These are phyloP conservation scores for Chlorospingus flavigularis DNA, from an alignment of 2,797 vertebrate genomes.

Conservation along the genomic window DNA sequence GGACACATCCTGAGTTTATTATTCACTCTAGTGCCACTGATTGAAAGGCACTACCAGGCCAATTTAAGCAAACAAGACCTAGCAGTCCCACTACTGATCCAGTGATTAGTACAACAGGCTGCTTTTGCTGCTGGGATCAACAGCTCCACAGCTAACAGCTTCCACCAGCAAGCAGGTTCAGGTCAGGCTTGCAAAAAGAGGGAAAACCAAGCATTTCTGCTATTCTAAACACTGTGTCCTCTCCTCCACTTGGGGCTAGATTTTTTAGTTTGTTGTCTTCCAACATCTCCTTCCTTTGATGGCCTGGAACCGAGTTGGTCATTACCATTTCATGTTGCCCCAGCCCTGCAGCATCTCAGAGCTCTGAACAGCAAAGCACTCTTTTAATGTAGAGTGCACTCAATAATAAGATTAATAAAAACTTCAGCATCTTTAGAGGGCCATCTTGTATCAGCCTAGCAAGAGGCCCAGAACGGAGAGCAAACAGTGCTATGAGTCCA, in stretches of 20 bases:
- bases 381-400: neutral
- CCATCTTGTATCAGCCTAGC: accelerated
- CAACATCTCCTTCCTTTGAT: neutral
- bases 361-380: neutral
- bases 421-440: neutral
- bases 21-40: neutral
- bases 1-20: neutral
- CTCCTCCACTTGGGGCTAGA: neutral
- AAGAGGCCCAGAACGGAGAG: neutral
- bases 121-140: neutral
- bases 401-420: neutral
- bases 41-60: neutral
- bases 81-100: neutral
- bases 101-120: neutral
- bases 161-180: neutral
- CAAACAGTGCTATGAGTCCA: neutral
- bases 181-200: neutral
- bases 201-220: neutral
- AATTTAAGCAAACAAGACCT: conserved; percentile 28
- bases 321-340: neutral
- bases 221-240: neutral
- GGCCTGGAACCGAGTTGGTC: neutral
- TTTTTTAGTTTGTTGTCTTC: neutral
- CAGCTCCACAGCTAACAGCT: neutral
- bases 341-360: neutral